Conservation (phyloP, 2,797 vertebrate species). For the Lates japonicus region DNA sequence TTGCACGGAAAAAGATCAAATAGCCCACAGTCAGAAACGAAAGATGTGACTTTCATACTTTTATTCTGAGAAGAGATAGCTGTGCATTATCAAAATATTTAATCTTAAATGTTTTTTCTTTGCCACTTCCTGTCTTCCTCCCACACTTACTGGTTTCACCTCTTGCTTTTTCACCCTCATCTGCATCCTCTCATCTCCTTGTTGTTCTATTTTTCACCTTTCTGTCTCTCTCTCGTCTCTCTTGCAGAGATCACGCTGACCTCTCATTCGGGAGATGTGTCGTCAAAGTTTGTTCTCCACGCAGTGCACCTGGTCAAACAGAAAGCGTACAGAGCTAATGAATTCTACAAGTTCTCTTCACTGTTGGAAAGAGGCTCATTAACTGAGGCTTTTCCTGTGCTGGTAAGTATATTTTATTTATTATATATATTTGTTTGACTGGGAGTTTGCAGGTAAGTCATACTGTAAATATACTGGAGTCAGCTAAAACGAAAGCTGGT, state of each 20-base stretch:
- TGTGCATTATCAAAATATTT: not conserved
- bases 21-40: too few species aligned
- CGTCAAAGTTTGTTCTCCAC: constrained; percentile 98
- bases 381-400: constrained; percentile 95
- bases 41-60: too few species aligned
- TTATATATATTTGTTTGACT: not conserved
- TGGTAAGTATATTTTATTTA: constrained; percentile 81
- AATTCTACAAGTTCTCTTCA: constrained; percentile 98
- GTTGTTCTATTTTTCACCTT: not conserved
- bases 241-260: constrained; percentile 92
- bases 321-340: constrained; percentile 95
- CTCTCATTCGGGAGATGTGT: constrained; percentile 94
- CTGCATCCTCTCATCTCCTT: not conserved
- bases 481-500: not conserved
- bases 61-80: not conserved
- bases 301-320: constrained; percentile 97
- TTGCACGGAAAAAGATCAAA: too few species aligned
- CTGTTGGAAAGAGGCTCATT: constrained; percentile 95
- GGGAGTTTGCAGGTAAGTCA: not conserved
- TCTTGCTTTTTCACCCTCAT: not conserved
- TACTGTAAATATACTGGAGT: not conserved
- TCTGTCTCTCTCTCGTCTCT: not conserved
- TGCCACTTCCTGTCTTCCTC: not conserved
- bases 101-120: not conserved
- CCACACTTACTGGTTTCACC: not conserved